phyloP scores from a whole-genome alignment of 1,140 invertebrate species.

The Steinernema feltiae region DNA sequence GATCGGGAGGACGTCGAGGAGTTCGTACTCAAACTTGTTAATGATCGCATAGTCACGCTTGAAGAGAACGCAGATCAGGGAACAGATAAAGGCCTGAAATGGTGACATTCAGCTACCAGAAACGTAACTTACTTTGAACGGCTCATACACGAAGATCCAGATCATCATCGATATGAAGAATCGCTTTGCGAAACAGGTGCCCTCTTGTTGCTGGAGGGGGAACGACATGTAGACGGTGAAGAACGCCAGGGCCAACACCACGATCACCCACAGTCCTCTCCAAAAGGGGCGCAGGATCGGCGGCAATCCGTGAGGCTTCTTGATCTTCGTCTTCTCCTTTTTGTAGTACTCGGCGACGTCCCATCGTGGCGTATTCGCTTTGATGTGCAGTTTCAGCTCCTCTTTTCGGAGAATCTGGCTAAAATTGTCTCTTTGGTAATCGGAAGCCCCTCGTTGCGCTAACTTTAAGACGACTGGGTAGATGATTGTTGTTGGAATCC shows the following conservation, averaged over 20 bases:
- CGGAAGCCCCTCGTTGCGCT: background rate
- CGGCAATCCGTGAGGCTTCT: background rate
- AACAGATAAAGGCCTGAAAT: background rate
- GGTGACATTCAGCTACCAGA: no score
- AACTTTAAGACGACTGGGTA: background rate
- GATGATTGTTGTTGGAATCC: background rate
- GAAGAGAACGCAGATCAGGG: background rate
- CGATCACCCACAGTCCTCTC: background rate
- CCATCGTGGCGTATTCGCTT: background rate
- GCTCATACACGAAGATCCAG: constrained; percentile 31
- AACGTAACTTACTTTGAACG: no score
- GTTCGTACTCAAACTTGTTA: constrained; percentile 22
- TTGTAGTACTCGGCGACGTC: no score
- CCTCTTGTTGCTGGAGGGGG: background rate
- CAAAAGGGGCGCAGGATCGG: background rate
- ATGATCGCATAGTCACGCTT: constrained; percentile 17
- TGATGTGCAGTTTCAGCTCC: background rate
- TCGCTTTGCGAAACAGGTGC: background rate
- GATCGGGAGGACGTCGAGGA: constrained; percentile 54
- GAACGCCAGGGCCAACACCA: background rate
- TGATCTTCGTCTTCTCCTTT: background rate
- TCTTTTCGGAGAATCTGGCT: background rate
- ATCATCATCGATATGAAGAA: constrained; percentile 22
- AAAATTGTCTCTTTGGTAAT: background rate
- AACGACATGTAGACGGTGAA: background rate